Base-by-base conservation (phyloP, 2,797 vertebrate species). In the Prionace glauca region DNA sequence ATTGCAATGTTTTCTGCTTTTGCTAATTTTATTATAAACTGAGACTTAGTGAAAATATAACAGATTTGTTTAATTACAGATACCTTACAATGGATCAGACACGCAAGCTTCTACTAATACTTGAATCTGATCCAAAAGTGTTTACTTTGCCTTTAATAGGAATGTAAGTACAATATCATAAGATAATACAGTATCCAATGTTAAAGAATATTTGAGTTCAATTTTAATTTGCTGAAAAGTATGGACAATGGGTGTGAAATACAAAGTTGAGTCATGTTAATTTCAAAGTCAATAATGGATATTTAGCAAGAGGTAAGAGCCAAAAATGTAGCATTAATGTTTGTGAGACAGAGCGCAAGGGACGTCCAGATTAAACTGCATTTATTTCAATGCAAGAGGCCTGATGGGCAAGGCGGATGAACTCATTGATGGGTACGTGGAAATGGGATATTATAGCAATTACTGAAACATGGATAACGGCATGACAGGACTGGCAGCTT, bases 61-160 rank as follows among this genome's bases (percentile, higher is more conserved):
- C 10, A 26, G 9, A 56, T 86, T 97, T 24, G 96, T 96, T 97
- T 74, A 26, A 74, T 97, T 24, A 95, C 97, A 99, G 99, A 74
- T 99, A 98, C 96, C 97, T 99, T 96, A 99, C 98, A 50, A 99
- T 99, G 99, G 99, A 99, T 96, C 98, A 99, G 96, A 99, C 98
- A 95, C 97, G 98, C 65, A 99, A 99, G 96, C 96, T 99, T 56
- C 98, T 99, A 20, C 97, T 99, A 92, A 96, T 99, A 96, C 97
- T 99, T 2, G 99, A 99, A 97, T 98, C 99, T 0, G 99, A 99
- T 96, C 99, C 99, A 0, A 99, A 99, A 96, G 98, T 98, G 96
- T 98, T 97, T 96, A 97, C 96, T 92, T 97, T 99, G 95, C 99
- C 99, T 0, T 97, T 99, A 96, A 98, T 99, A 20, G 99, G 99